phyloP scores from a whole-genome alignment of 1,140 invertebrate genomes.

The Carcinoscorpius rotundicauda region DNA sequence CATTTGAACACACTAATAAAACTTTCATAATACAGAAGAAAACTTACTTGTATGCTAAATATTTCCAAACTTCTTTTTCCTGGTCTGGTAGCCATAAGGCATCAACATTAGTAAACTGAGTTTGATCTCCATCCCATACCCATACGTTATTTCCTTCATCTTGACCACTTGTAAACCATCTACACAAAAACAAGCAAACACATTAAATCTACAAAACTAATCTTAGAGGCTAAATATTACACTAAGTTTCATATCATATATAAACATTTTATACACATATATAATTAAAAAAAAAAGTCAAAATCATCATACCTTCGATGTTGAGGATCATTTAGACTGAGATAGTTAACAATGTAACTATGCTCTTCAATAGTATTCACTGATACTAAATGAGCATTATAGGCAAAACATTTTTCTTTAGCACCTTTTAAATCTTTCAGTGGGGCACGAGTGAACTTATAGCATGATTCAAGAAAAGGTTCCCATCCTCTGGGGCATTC shows the following conservation, averaged over 20 bases:
- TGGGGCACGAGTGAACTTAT: constrained; percentile 75
- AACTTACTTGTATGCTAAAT: constrained; percentile 43
- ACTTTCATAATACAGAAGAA: not conserved
- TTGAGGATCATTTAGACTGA: constrained; percentile 67
- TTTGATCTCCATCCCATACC: constrained; percentile 69
- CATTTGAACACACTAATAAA: not conserved
- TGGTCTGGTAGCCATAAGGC: constrained; percentile 60
- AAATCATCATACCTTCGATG: constrained; percentile 41
- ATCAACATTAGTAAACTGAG: constrained; percentile 60
- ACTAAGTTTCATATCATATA: not conserved
- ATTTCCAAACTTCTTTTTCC: constrained; percentile 37
- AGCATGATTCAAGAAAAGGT: constrained; percentile 60
- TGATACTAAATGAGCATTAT: constrained; percentile 63
- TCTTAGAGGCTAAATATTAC: no score
- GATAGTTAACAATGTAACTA: constrained; percentile 61
- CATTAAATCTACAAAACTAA: not conserved
- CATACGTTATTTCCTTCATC: constrained; percentile 60
- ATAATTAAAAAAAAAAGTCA: not conserved
- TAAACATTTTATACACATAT: not conserved
- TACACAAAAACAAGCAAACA: constrained; percentile 5
- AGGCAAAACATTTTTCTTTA: constrained; percentile 61
- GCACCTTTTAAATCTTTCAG: constrained; percentile 61
- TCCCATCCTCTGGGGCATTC: constrained; percentile 70
- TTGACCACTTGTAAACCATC: constrained; percentile 71
- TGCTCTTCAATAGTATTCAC: constrained; percentile 74